Evolutionary conservation across 2,113 vertebrate genomes (phyloP).

Genomic region (Myodes glareolus): DNA sequence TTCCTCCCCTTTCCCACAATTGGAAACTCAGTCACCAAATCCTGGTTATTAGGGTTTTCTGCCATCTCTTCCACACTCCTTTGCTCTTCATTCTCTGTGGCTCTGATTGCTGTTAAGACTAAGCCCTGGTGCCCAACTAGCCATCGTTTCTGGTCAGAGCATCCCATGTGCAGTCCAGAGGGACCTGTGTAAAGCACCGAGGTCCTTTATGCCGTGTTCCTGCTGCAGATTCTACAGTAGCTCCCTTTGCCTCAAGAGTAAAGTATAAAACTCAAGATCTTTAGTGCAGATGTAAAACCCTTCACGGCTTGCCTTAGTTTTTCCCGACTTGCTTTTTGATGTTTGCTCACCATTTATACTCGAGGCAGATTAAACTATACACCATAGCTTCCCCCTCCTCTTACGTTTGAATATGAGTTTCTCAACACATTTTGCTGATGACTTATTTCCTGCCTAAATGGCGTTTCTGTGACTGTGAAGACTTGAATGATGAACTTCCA

Average conservation of each 20-base stretch:
- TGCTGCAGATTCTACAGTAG: no score
- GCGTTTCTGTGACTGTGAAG: neutral
- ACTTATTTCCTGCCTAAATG: neutral
- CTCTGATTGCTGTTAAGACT: neutral
- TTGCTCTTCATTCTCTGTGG: neutral
- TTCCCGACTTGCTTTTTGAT: neutral
- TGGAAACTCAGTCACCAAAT: neutral
- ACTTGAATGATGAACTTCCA: neutral
- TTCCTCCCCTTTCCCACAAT: neutral
- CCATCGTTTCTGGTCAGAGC: neutral
- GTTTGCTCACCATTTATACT: neutral
- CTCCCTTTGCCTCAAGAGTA: no score
- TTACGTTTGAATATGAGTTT: slow-evolving; percentile 24
- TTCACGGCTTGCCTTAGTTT: neutral
- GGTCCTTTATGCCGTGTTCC: no score
- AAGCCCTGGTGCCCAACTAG: neutral
- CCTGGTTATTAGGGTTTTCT: neutral
- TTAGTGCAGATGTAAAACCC: neutral
- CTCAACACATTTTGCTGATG: neutral
- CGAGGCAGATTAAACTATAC: neutral
- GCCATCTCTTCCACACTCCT: neutral
- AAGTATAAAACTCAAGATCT: no score
- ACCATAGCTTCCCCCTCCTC: neutral
- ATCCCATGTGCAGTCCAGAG: no score
- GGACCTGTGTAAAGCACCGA: no score